phyloP scores from a whole-genome alignment of 2,797 vertebrate genomes.

The Sternarchorhynchus goeldii region DNA sequence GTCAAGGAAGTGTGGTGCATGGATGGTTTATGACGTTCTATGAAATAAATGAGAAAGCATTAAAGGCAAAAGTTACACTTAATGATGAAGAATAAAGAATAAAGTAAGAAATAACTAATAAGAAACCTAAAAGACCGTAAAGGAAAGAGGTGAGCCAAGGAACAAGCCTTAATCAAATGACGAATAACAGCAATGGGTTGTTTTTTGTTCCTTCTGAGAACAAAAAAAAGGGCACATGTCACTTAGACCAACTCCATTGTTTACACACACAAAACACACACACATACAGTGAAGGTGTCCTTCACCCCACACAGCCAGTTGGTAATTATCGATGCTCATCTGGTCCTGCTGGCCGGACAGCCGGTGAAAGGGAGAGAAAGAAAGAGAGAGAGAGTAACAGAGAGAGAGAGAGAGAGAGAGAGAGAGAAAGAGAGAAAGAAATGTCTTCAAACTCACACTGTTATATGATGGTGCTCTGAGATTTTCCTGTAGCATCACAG shows the following conservation, averaged over 20 bases:
- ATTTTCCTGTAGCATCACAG: constrained; percentile 21
- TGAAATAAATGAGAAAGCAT: background rate
- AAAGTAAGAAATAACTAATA: background rate
- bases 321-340: constrained; percentile 61
- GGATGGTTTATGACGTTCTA: constrained; percentile 2
- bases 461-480: constrained; percentile 27
- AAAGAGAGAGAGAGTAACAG: constrained; percentile 22
- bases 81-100: background rate
- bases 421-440: constrained; percentile 31
- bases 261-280: constrained; percentile 39
- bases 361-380: constrained; percentile 49
- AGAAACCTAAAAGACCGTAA: background rate
- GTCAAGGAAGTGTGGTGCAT: background rate
- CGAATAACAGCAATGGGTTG: constrained; percentile 23
- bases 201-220: constrained; percentile 33
- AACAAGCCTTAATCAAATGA: background rate
- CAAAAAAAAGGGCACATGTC: constrained; percentile 45
- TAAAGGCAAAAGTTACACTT: background rate
- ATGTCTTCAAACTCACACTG: constrained; percentile 39
- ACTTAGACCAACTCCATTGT: constrained; percentile 38
- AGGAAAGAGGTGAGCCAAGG: background rate
- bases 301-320: constrained; percentile 57
- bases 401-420: background rate
- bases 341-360: constrained; percentile 61
- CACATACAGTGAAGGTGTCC: constrained; percentile 54